A percentile compares a stretch with the other conserved stretches of the same genome.
phyloP scores from a whole-genome alignment of 2,888 invertebrate species.

The Orthosia gracilis region DNA sequence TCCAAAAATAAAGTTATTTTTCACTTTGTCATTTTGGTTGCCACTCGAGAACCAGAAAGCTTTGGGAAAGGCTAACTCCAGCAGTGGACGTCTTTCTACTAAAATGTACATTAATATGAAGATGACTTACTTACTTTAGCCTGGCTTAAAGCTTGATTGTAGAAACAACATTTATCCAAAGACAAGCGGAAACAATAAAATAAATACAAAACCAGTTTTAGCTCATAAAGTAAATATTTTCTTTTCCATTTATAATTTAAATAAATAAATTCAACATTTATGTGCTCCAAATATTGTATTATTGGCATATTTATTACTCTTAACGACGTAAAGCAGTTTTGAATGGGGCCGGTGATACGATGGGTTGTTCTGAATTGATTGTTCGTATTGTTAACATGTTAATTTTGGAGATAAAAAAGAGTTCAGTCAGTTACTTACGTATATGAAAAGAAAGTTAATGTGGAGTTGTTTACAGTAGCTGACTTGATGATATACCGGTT shows the following conservation, averaged over 20 bases:
- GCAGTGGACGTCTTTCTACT: too few species aligned
- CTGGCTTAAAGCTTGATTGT: neutral
- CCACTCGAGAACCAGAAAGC: too few species aligned
- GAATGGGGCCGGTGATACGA: slow-evolving; percentile 28
- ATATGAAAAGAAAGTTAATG: neutral
- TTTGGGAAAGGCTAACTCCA: too few species aligned
- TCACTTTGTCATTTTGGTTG: too few species aligned
- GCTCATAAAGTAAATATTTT: slow-evolving; percentile 9
- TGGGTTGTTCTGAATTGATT: slow-evolving; percentile 29
- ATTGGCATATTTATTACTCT: slow-evolving; percentile 43
- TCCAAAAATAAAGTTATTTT: too few species aligned
- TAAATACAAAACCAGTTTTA: slow-evolving; percentile 32
- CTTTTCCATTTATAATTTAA: slow-evolving; percentile 29
- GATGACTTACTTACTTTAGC: neutral
- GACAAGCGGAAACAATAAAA: slow-evolving; percentile 31
- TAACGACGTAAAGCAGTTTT: slow-evolving; percentile 26
- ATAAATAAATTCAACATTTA: slow-evolving; percentile 34
- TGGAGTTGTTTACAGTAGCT: too few species aligned
- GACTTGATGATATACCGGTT: too few species aligned
- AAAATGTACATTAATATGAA: too few species aligned
- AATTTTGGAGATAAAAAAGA: slow-evolving; percentile 28
- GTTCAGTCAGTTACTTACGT: neutral
- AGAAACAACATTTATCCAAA: neutral
- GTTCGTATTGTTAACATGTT: slow-evolving; percentile 6
- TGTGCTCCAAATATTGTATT: slow-evolving; percentile 31